Evolutionary conservation across 2,888 invertebrate genomes (phyloP), one percentile per base, ranked within the genome.

Genomic region (Drosophila yooni): DNA sequence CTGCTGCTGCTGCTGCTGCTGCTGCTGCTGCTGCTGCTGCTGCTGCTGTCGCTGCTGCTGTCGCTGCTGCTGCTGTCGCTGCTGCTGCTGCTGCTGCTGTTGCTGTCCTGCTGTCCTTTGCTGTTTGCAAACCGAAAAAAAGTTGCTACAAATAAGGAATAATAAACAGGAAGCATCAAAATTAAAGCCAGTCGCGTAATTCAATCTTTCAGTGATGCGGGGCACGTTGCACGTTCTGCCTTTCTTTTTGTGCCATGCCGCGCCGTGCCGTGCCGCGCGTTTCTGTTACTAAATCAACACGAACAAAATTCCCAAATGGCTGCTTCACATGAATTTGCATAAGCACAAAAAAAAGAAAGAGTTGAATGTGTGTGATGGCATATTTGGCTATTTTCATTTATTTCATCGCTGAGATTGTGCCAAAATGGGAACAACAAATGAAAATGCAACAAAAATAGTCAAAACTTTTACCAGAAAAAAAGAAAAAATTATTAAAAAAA

Each of bases 251-350:
- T 53, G 68, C 43, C n/a, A 4, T n/a, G 38, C 38, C 38, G 38
- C 18, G 38, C 43, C n/a, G 10, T n/a, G 38, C 38, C 38, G 38
- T 38, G 38, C 38, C 18, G 21, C 53, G 25, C n/a, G 56, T 64
- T 57, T 21, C 78, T 74, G 78, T 89, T 82, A 84, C 89, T 79
- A 88, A 84, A 86, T 86, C 89, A 86, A 86, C 89, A 89, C 67
- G 69, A 50, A 18, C 25, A 48, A 54, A 50, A 69, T 51, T 68
- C 43, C 50, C 29, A 53, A 48, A 56, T 79, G 79, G 48, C 52
- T 58, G 48, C 78, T 61, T 70, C 63, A 50, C 53, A 48, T 65
- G 58, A 62, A 81, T 81, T 81, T 79, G 78, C 70, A 79, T 79
- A 76, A 79, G 73, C 72, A 65, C 21, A 68, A 68, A 66, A 60